These are phyloP conservation scores for Dolichoris vasculosae DNA, from an alignment of 1,140 invertebrate species.

Conservation along the genomic window DNA sequence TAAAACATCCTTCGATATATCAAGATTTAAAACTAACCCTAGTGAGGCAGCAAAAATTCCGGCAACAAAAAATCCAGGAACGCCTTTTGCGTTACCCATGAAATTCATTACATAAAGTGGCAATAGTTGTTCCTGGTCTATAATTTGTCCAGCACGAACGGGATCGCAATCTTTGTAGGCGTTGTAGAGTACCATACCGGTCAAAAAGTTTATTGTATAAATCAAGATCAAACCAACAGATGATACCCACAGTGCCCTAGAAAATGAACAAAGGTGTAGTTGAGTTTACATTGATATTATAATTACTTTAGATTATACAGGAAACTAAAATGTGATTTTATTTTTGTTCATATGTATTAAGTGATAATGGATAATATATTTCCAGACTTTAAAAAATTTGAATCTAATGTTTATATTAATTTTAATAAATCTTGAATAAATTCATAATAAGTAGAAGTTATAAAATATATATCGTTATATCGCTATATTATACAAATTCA, in stretches of 20 bases:
- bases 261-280: conserved; percentile 56
- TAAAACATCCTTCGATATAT: neutral
- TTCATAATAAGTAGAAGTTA: no score
- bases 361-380: no score
- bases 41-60: conserved; percentile 85
- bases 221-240: conserved; percentile 79
- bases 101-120: conserved; percentile 89
- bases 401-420: no score
- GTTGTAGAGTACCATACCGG: conserved; percentile 88
- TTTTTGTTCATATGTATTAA: no score
- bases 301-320: no score
- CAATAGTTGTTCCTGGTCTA: conserved; percentile 84
- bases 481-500: no score
- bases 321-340: no score
- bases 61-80: conserved; percentile 92
- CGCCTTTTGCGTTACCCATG: conserved; percentile 81
- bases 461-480: no score
- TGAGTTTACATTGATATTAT: no score
- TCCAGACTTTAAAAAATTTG: no score
- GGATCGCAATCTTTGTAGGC: conserved; percentile 90
- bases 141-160: conserved; percentile 76
- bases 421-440: no score
- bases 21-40: conserved; percentile 72
- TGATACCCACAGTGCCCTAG: conserved; percentile 82
- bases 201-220: conserved; percentile 86